Evolutionary conservation across 2,888 invertebrate species (phyloP), one percentile per base, ranked within the genome.

Genomic region (Nasonovia ribisnigri): DNA sequence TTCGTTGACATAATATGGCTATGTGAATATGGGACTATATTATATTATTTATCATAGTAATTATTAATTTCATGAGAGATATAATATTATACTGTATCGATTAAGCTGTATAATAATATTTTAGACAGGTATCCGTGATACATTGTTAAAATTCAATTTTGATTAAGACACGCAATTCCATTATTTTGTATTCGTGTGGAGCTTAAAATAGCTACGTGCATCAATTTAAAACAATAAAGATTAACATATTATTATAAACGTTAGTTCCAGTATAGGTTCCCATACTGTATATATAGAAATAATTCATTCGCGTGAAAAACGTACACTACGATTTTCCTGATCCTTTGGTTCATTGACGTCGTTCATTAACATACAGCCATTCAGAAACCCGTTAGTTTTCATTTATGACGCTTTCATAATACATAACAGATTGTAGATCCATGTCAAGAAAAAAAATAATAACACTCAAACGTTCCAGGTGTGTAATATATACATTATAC

Each of bases 281-380:
- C 87, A 88, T 67, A 54, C 87, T 77, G n/a, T 51, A 92, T 77
- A 51, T 43, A 77, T n/a, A 29, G 77, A 92, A 77, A 88, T 88
- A 43, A 88, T 92, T 77, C 88, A 43, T 92, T 88, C 77, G 11
- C n/a, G 92, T 88, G 54, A 88, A 92, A 92, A 92, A 57, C 46
- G 86, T 91, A 91, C n/a, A 46, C 42, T 92, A 54, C 54, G 24
- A 51, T 92, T 88, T 88, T 51, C 88, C 88, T 42, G 77, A 88
- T 92, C 92, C 92, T 88, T 92, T 92, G 92, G 92, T 92, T 92
- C 92, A 92, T 87, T 92, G 92, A 92, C 92, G 92, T 60, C 92
- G 87, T 92, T 92, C 92, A 92, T 92, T 92, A 92, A 67, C 92
- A 88, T 92, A 54, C 36, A 77, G 36, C 77, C 77, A 77, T 77